A percentile compares a stretch with the other conserved stretches of the same genome.
Evolutionary conservation across 2,888 invertebrate genomes (phyloP).

Genomic region (Poecilobothrus nobilitatus): DNA sequence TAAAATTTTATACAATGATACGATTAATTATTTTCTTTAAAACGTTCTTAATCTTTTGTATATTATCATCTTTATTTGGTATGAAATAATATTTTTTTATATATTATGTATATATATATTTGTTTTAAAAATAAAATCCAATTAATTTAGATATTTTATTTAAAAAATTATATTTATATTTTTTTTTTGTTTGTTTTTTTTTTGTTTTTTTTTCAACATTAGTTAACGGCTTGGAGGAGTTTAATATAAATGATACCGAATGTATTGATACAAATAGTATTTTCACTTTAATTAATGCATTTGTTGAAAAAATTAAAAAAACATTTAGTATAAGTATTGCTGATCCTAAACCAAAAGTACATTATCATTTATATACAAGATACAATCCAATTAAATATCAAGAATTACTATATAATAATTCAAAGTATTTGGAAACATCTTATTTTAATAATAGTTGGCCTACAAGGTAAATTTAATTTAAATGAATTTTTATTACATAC

Average conservation of each 20-base stretch:
- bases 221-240: neutral
- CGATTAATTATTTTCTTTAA: too few relatives aligned
- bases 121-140: too few relatives aligned
- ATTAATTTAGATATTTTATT: too few relatives aligned
- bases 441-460: slow-evolving; percentile 36
- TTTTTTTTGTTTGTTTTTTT: too few relatives aligned
- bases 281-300: neutral
- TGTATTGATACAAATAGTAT: slow-evolving; percentile 5
- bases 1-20: too few relatives aligned
- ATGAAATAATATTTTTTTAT: too few relatives aligned
- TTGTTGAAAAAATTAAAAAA: neutral
- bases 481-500: too few relatives aligned
- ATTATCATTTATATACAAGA: slow-evolving; percentile 35
- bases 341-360: slow-evolving; percentile 12
- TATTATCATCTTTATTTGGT: too few relatives aligned
- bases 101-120: too few relatives aligned
- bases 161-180: too few relatives aligned
- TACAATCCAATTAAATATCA: slow-evolving; percentile 30
- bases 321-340: neutral
- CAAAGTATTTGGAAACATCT: slow-evolving; percentile 20
- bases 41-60: too few relatives aligned
- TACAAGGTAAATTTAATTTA: slow-evolving; percentile 28
- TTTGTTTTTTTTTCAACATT: too few relatives aligned
- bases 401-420: slow-evolving; percentile 24
- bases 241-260: neutral